Evolutionary conservation across 2,113 vertebrate genomes (phyloP).

Genomic region (Sclerurus mexicanus): DNA sequence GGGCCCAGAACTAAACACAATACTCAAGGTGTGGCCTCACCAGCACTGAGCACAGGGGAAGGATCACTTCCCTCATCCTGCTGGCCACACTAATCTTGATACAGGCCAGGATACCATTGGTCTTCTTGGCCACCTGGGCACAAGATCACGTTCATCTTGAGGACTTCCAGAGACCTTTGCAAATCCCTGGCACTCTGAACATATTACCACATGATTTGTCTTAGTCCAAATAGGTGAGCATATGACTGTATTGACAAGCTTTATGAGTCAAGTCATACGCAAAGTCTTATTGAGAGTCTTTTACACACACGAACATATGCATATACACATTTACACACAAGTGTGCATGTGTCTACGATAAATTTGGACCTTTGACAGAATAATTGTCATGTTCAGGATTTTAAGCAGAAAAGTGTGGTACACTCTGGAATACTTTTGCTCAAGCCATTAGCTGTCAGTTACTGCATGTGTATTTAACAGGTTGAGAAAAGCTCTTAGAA

Average conservation of each 20-base stretch:
- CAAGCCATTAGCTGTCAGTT: neutral
- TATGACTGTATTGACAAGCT: neutral
- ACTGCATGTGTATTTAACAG: neutral
- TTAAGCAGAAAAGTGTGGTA: neutral
- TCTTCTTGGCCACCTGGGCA: no score
- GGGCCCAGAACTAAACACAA: no score
- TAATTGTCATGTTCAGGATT: neutral
- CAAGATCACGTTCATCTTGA: neutral
- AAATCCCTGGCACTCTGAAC: neutral
- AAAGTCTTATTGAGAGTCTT: neutral
- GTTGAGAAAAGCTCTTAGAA: neutral
- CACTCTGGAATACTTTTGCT: neutral
- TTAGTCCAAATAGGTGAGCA: neutral
- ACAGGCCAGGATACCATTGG: no score
- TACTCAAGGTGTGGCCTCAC: no score
- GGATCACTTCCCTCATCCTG: no score
- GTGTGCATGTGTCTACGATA: neutral
- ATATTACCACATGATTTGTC: neutral
- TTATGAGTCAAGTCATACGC: neutral
- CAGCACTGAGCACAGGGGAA: no score
- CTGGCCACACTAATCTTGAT: no score
- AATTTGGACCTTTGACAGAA: neutral
- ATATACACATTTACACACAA: fast-evolving
- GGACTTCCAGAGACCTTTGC: neutral
- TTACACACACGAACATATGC: fast-evolving